Percentiles rank a stretch among this genome's conserved stretches.
Evolutionary conservation across 2,113 vertebrate genomes (phyloP).

Genomic region (Chinchilla lanigera): DNA sequence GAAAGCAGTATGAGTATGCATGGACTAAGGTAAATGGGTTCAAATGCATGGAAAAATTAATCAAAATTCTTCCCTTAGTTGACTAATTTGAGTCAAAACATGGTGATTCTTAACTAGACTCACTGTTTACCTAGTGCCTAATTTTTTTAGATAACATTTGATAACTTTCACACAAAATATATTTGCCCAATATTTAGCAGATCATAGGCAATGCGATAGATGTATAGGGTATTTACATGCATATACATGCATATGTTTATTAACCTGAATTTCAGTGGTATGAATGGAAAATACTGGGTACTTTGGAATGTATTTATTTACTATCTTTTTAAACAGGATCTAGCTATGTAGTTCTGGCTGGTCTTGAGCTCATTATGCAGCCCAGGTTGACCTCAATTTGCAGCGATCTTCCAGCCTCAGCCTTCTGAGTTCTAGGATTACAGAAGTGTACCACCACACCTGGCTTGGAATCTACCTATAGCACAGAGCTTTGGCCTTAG

Average conservation of each 20-base stretch:
- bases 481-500: not conserved
- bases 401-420: not conserved
- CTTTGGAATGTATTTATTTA: not conserved
- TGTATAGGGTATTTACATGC: not conserved
- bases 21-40: not conserved
- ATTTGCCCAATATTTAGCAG: not conserved
- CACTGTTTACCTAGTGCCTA: not conserved
- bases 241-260: not conserved
- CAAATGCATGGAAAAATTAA: not conserved
- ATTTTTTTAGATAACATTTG: not conserved
- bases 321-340: not conserved
- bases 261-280: not conserved
- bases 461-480: not conserved
- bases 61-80: not conserved
- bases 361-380: not conserved
- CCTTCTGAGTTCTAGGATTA: not conserved
- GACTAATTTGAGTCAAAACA: not conserved
- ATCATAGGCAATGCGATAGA: not conserved
- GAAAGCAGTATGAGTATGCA: fast-evolving
- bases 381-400: not conserved
- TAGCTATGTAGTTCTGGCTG: not conserved
- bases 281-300: not conserved
- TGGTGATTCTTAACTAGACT: not conserved
- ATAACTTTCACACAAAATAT: not conserved
- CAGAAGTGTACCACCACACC: not conserved